These are phyloP conservation scores for Rhinopithecus roxellana DNA, from an alignment of 2,113 vertebrate species.

Conservation along the genomic window DNA sequence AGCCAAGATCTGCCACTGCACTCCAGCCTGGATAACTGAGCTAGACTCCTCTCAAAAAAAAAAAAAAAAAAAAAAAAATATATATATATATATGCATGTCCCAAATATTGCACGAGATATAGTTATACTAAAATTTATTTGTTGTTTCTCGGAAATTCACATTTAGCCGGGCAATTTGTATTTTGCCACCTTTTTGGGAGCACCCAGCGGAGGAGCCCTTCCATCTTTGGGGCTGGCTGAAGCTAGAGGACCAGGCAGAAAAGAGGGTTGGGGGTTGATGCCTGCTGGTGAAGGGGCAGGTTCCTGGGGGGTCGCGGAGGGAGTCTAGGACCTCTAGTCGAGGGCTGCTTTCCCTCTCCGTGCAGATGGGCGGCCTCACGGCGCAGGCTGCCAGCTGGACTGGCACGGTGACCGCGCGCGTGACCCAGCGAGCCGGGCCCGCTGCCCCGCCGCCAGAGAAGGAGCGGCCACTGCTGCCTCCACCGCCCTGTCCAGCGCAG, in stretches of 20 bases:
- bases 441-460: slow-evolving; percentile 67
- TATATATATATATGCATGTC: too few species aligned
- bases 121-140: neutral
- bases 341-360: slow-evolving; percentile 12
- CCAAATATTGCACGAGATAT: neutral
- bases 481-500: neutral
- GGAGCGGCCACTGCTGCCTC: slow-evolving; percentile 32
- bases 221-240: neutral
- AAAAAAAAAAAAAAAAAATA: too few species aligned
- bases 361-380: slow-evolving; percentile 92
- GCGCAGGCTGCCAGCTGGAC: slow-evolving; percentile 95
- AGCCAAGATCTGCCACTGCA: too few species aligned
- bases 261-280: too few species aligned
- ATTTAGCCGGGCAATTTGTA: neutral
- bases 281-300: neutral
- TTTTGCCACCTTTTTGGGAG: neutral
- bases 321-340: neutral
- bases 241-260: too few species aligned
- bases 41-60: too few species aligned
- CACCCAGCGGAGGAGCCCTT: neutral
- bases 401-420: slow-evolving; percentile 90
- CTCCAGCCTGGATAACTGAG: too few species aligned
- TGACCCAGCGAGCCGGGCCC: slow-evolving; percentile 85
- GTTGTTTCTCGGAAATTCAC: slow-evolving; percentile 19
- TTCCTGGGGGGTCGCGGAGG: neutral